Conservation (phyloP, 2,888 invertebrate species). For the Caenorhabditis afra region DNA sequence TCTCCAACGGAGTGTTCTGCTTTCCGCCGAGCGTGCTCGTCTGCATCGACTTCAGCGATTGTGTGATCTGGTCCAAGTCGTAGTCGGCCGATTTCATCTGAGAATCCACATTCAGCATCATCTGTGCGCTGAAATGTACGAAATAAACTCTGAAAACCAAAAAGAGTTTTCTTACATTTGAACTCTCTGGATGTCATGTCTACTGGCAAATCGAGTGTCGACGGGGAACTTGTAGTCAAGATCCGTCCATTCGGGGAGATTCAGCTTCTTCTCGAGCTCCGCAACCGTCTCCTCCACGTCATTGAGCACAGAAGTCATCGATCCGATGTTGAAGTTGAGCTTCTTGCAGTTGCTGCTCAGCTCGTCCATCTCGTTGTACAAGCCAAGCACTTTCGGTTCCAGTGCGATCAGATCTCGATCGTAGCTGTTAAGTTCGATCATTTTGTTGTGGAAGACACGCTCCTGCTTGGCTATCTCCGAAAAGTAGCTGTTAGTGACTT, state of each 20-base stretch:
- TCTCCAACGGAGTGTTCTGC: conserved; percentile 48
- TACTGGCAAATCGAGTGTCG: conserved; percentile 52
- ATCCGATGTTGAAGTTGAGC: conserved; percentile 52
- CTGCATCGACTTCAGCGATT: conserved; percentile 45
- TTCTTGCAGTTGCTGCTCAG: conserved; percentile 50
- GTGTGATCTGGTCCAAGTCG: conserved; percentile 55
- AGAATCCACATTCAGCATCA: conserved; percentile 61
- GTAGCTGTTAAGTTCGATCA: conserved; percentile 49
- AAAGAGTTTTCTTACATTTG: conserved; percentile 43
- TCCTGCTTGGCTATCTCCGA: conserved; percentile 55
- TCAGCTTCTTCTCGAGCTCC: conserved; percentile 58
- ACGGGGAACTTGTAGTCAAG: conserved; percentile 61
- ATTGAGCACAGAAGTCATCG: conserved; percentile 58
- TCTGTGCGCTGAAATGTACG: conserved; percentile 52
- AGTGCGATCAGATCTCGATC: conserved; percentile 53
- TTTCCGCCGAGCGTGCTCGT: conserved; percentile 28
- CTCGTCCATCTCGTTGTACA: conserved; percentile 56
- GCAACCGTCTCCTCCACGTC: conserved; percentile 54
- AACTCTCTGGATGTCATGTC: conserved; percentile 60
- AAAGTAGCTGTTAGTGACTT: conserved; percentile 57
- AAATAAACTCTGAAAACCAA: neutral
- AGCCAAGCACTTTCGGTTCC: conserved; percentile 59
- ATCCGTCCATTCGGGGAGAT: conserved; percentile 60
- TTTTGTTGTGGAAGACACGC: conserved; percentile 49
- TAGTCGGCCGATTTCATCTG: conserved; percentile 61